These are phyloP conservation scores for Seira sanloemensis DNA, from an alignment of 2,888 invertebrate species.

Conservation along the genomic window DNA sequence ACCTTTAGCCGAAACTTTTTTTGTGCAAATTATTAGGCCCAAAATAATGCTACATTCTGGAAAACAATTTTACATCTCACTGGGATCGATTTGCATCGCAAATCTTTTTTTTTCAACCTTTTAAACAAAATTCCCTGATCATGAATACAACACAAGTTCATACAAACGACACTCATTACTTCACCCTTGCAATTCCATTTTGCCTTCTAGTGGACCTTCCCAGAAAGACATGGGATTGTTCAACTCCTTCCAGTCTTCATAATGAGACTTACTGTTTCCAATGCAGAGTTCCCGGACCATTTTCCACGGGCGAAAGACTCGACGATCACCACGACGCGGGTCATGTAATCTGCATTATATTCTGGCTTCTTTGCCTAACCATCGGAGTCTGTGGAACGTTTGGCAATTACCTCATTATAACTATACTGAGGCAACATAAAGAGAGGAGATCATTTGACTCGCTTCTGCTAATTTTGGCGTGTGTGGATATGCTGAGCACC, in stretches of 20 bases:
- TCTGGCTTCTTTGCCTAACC: constrained; percentile 26
- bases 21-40: no score
- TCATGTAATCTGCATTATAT: constrained; percentile 15
- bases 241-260: neutral
- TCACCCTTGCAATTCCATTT: neutral
- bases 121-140: no score
- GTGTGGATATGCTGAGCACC: constrained; percentile 33
- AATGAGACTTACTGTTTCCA: constrained; percentile 27
- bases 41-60: no score
- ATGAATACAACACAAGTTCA: no score
- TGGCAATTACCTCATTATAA: constrained; percentile 37
- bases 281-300: constrained; percentile 38
- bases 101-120: no score
- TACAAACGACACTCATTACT: no score
- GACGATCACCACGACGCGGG: constrained; percentile 26
- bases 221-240: neutral
- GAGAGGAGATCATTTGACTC: constrained; percentile 39
- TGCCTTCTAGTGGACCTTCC: neutral
- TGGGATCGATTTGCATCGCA: no score
- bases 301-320: constrained; percentile 31
- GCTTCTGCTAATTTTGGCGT: constrained; percentile 34
- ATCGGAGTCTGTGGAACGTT: constrained; percentile 44
- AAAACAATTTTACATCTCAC: no score
- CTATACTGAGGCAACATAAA: constrained; percentile 25
- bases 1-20: no score